A percentile compares a stretch with the other conserved stretches of the same genome.
Conservation (phyloP, 2,797 vertebrate genomes). For the Benthosema pterotum region DNA sequence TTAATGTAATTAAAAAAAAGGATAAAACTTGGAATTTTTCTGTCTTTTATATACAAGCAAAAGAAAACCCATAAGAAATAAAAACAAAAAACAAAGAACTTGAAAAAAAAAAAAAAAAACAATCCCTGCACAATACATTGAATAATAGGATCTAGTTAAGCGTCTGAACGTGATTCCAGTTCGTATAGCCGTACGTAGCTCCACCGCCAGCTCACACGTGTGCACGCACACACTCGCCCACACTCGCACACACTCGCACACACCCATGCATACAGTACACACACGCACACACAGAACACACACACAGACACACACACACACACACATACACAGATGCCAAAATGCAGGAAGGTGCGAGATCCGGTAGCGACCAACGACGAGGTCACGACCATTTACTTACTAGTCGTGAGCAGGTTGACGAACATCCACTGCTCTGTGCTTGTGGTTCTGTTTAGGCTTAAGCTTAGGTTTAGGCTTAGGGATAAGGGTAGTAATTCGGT, state of each 20-base stretch:
- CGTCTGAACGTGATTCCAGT: constrained; percentile 39
- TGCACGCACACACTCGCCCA: neutral
- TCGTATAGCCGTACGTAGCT: constrained; percentile 26
- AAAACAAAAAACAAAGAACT: constrained; percentile 43
- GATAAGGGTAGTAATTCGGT: no score
- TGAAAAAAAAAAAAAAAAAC: constrained; percentile 41
- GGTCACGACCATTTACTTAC: no score
- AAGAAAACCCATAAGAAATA: constrained; percentile 26
- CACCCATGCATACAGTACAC: constrained; percentile 12
- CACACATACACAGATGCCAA: no score
- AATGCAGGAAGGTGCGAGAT: no score
- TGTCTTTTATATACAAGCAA: constrained; percentile 72
- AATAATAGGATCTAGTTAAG: constrained; percentile 38
- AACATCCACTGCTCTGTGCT: no score
- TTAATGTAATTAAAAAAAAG: constrained; percentile 78
- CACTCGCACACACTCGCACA: constrained; percentile 6
- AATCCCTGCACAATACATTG: constrained; percentile 67
- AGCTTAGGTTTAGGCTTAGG: no score
- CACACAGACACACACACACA: constrained; percentile 6
- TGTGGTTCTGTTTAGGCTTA: no score
- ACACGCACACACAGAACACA: neutral
- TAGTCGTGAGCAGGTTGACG: no score
- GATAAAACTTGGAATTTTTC: constrained; percentile 70
- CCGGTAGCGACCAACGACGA: no score
- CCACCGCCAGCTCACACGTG: constrained; percentile 27